Percentiles rank a stretch among this genome's conserved stretches.
Evolutionary conservation across 2,797 vertebrate genomes (phyloP).

Genomic region (Pristis pectinata): DNA sequence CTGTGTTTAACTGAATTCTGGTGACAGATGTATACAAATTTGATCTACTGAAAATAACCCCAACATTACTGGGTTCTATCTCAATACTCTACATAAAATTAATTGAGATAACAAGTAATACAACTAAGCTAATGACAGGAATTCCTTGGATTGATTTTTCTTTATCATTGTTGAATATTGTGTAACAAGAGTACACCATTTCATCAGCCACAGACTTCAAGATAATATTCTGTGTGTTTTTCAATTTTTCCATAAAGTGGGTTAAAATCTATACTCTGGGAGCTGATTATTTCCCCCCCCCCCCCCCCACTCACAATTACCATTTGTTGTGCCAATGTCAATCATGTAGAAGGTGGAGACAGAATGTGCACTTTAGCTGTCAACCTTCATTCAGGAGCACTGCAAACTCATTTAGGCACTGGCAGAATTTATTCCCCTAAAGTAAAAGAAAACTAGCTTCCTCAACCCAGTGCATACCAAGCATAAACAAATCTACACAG

Average conservation of each 20-base stretch:
- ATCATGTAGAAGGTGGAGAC: not conserved
- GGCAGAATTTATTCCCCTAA: conserved; percentile 15
- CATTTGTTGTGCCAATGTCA: conserved; percentile 18
- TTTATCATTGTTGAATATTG: not conserved
- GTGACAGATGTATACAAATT: not conserved
- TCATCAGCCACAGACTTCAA: not conserved
- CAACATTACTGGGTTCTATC: not conserved
- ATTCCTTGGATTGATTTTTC: not conserved
- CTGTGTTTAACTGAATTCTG: not conserved
- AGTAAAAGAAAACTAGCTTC: not conserved
- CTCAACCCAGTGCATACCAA: not conserved
- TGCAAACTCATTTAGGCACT: conserved; percentile 13
- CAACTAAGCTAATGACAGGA: not conserved
- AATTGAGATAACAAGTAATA: not conserved
- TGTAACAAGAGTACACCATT: not conserved
- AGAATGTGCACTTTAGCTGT: not conserved
- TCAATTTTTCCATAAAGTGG: not conserved
- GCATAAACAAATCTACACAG: not conserved
- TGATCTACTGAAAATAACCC: not conserved
- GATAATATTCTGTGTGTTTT: not conserved
- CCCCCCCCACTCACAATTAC: not conserved
- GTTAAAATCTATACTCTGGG: not conserved
- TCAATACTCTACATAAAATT: not conserved
- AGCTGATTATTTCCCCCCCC: not conserved
- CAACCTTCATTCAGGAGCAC: conserved; percentile 19